phyloP scores from a whole-genome alignment of 2,888 invertebrate genomes.

The Portevinia maculata region DNA sequence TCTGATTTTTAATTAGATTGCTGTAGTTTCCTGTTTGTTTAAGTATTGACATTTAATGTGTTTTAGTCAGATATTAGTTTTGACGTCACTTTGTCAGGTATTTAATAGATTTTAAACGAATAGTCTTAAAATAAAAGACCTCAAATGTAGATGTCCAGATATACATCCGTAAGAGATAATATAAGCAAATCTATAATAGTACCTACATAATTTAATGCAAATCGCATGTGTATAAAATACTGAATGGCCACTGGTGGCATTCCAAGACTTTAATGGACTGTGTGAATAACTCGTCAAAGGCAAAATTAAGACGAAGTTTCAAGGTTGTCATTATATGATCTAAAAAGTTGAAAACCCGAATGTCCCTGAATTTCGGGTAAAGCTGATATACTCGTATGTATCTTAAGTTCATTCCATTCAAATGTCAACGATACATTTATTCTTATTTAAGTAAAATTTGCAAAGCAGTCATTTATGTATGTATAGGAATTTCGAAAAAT shows the following conservation, averaged over 20 bases:
- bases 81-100: no score
- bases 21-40: no score
- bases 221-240: neutral
- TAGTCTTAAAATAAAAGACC: neutral
- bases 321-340: constrained; percentile 26
- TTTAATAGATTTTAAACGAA: neutral
- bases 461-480: neutral
- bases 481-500: no score
- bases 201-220: constrained; percentile 15
- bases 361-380: neutral
- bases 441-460: neutral
- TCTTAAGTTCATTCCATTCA: neutral
- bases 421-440: neutral
- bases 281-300: constrained; percentile 18
- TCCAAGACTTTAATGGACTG: neutral
- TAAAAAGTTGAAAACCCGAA: constrained; percentile 5
- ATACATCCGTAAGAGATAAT: neutral
- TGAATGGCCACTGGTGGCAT: neutral
- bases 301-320: constrained; percentile 26
- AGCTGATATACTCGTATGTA: neutral
- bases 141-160: neutral
- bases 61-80: no score
- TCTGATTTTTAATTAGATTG: no score
- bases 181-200: neutral
- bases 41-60: no score